A percentile compares a stretch with the other conserved stretches of the same genome.
Evolutionary conservation across 2,113 vertebrate genomes (phyloP).

Genomic region (Gambusia affinis): DNA sequence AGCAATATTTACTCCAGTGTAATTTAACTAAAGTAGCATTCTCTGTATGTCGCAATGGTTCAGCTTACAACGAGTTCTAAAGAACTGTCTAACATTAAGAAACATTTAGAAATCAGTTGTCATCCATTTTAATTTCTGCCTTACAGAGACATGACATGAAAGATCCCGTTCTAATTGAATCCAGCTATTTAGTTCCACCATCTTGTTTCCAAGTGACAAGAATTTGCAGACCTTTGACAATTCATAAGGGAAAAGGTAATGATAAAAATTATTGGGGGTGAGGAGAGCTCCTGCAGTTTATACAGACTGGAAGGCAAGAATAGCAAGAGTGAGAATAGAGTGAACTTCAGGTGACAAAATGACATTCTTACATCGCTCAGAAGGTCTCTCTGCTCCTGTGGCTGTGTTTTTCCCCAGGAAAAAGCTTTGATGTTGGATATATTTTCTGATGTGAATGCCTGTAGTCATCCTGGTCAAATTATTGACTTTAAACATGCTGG

Average conservation of each 20-base stretch:
- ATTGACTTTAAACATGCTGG: not conserved
- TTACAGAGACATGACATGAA: not conserved
- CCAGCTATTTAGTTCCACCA: not conserved
- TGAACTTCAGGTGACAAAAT: constrained; percentile 11
- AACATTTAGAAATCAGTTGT: not conserved
- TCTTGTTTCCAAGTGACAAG: not conserved
- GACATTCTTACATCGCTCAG: not conserved
- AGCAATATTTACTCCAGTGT: too few relatives aligned
- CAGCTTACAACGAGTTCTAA: too few relatives aligned
- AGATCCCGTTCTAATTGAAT: not conserved
- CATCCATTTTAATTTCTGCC: not conserved
- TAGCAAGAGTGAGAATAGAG: not conserved
- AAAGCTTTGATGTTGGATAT: constrained; percentile 6
- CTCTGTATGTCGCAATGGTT: too few relatives aligned
- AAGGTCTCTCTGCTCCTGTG: not conserved
- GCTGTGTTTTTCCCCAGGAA: constrained; percentile 2
- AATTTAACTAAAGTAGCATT: too few relatives aligned
- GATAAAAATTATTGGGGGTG: not conserved
- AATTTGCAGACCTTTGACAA: not conserved
- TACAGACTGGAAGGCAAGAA: not conserved
- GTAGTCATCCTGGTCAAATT: constrained; percentile 3
- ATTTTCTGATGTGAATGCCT: not conserved
- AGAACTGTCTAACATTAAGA: too few relatives aligned
- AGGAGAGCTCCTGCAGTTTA: not conserved
- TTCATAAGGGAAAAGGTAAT: not conserved